Evolutionary conservation across 2,797 vertebrate genomes (phyloP).

Genomic region (Lycodopsis pacificus): DNA sequence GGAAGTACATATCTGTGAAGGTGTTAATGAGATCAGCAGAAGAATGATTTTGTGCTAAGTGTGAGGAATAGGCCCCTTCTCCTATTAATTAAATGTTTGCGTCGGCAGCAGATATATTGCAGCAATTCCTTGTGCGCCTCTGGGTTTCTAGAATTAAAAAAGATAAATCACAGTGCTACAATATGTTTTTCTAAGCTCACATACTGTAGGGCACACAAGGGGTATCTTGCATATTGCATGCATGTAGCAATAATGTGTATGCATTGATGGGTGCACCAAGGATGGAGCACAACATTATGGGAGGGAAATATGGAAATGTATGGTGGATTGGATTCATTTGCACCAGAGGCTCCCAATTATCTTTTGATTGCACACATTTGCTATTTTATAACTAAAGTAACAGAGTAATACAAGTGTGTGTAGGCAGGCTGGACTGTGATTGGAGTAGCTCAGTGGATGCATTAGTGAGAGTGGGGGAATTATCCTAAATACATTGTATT

Average conservation of each 20-base stretch:
- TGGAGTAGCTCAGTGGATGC: neutral
- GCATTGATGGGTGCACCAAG: constrained; percentile 2
- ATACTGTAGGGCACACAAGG: neutral
- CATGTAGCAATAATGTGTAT: constrained; percentile 7
- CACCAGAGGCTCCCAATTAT: constrained; percentile 33
- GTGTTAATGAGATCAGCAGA: constrained; percentile 48
- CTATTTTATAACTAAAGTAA: constrained; percentile 11
- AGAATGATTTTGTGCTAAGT: constrained; percentile 29
- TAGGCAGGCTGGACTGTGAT: neutral
- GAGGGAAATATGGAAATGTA: constrained; percentile 26
- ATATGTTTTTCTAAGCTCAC: neutral
- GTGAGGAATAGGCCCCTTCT: constrained; percentile 27
- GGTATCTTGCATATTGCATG: neutral
- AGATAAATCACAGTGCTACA: neutral
- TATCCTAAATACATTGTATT: neutral
- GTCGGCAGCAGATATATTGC: constrained; percentile 21
- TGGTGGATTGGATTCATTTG: constrained; percentile 30
- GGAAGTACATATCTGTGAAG: neutral
- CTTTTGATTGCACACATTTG: constrained; percentile 30
- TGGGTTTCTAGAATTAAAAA: constrained; percentile 2
- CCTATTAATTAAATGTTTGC: constrained; percentile 28
- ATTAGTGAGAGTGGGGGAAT: neutral
- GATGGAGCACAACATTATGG: constrained; percentile 1
- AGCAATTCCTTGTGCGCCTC: neutral
- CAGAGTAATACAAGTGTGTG: neutral